Conservation (phyloP, 1,140 invertebrate genomes). For the Chlorops oryzae region DNA sequence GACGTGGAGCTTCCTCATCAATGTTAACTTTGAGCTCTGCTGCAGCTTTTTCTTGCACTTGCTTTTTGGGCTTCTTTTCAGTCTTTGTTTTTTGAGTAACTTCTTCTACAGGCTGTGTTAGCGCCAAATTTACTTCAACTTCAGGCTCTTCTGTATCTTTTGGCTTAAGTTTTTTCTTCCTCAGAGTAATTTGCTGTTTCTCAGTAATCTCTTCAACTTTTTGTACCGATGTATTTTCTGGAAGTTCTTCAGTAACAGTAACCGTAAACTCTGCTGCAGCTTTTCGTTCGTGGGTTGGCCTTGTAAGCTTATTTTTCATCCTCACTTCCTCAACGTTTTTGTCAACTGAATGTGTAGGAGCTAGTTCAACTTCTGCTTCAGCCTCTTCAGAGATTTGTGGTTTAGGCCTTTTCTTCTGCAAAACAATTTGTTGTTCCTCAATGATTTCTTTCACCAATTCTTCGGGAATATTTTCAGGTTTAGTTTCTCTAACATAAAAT, state of each 20-base stretch:
- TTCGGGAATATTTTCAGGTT: slow-evolving; percentile 25
- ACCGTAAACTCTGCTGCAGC: slow-evolving; percentile 22
- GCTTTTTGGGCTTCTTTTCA: slow-evolving; percentile 5
- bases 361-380: too few species aligned
- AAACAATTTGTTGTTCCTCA: slow-evolving; percentile 30
- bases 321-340: too few species aligned
- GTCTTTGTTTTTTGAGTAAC: background rate
- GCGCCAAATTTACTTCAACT: too few species aligned
- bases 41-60: background rate
- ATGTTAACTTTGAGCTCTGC: too few species aligned
- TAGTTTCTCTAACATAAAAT: background rate
- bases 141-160: too few species aligned
- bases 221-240: slow-evolving; percentile 5
- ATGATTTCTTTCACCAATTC: slow-evolving; percentile 32
- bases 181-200: too few species aligned
- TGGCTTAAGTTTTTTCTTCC: too few species aligned
- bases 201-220: slow-evolving; percentile 3
- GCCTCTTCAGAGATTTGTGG: slow-evolving; percentile 28
- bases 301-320: too few species aligned
- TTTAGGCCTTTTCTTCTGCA: slow-evolving; percentile 36
- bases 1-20: too few species aligned
- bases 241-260: slow-evolving; percentile 15
- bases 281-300: too few species aligned
- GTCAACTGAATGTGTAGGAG: too few species aligned
- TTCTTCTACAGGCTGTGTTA: background rate